Percentiles rank a stretch among this genome's conserved stretches.
Evolutionary conservation across 2,888 invertebrate genomes (phyloP).

Genomic region (Gortyna flavago): DNA sequence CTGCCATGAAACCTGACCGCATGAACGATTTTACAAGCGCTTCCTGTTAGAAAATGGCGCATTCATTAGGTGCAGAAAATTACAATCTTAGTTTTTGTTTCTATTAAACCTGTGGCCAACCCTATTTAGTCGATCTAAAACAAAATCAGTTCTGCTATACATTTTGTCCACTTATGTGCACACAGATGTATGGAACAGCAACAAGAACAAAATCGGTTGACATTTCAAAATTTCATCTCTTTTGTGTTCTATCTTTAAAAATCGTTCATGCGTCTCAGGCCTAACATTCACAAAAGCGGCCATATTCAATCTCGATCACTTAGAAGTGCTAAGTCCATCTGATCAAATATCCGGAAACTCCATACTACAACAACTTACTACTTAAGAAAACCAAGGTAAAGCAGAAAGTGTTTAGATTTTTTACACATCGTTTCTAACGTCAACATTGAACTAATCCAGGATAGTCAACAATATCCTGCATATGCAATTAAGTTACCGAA

Average conservation of each 20-base stretch:
- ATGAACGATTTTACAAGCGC: background rate
- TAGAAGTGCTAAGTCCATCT: conserved; percentile 44
- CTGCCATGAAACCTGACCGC: background rate
- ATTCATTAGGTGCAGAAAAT: background rate
- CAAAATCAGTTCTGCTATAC: background rate
- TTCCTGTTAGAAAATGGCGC: background rate
- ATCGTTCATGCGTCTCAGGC: background rate
- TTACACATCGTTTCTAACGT: background rate
- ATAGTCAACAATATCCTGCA: background rate
- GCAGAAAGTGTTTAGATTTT: conserved; percentile 8
- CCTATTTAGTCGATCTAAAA: background rate
- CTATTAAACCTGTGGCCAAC: background rate
- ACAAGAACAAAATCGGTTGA: background rate
- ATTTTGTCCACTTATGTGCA: background rate
- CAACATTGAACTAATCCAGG: background rate
- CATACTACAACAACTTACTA: conserved; percentile 8
- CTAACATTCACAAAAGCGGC: background rate
- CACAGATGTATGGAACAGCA: background rate
- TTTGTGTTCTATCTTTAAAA: background rate
- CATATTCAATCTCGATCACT: conserved; percentile 48
- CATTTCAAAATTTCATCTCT: background rate
- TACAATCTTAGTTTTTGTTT: background rate
- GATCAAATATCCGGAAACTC: conserved; percentile 45
- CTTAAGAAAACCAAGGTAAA: conserved; percentile 16
- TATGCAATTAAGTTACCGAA: background rate